Base-by-base conservation (phyloP, 1,140 invertebrate genomes). In the Dendrolimus kikuchii region DNA sequence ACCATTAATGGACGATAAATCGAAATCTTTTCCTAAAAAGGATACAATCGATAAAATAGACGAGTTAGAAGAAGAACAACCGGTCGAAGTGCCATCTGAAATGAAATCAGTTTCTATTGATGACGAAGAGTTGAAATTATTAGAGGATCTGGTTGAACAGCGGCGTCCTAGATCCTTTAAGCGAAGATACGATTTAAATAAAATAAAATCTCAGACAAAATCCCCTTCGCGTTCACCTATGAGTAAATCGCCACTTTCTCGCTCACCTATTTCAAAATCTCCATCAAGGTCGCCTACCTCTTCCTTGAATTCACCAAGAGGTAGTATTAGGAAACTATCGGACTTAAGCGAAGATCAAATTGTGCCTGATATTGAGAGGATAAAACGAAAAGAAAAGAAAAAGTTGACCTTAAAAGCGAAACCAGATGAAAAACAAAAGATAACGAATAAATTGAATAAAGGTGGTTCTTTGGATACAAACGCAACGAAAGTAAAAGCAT, bases 291-390 rank as follows among this genome's bases (percentile, higher is more conserved):
- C 87, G 7, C 87, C 87, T 9, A 87, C 85, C 8, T 88, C 87
- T 7, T 88, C 86, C 4, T 62, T 88, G 38, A 88, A 88, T 63
- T 88, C 87, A 23, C 87, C 87, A 38, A 70, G 87, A 64, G 87
- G 86, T 39, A 88, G 86, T 66, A 85, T 87, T 23, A 72, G 87
- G 53, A 88, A 88, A 62, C 61, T 88, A 52, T 87, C 87, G 38
- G 86, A 89, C 68, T 71, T 88, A 48, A 86, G 84, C 62, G 88
- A 89, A 74, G 89, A 90, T 71, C 90, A 90, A 77, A 91, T 90
- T 60, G 90, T 91, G 4, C 90, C 90, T 9, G 90, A 91, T 70
- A 88, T 90, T 48, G 87, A 88, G 68, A 78, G 82, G 74, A 88
- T 88, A 38, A 88, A 83, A 65, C 80, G 83, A 38, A 87, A 85